Base-by-base conservation (phyloP, 2,888 invertebrate genomes). In the Incurvaria masculella region DNA sequence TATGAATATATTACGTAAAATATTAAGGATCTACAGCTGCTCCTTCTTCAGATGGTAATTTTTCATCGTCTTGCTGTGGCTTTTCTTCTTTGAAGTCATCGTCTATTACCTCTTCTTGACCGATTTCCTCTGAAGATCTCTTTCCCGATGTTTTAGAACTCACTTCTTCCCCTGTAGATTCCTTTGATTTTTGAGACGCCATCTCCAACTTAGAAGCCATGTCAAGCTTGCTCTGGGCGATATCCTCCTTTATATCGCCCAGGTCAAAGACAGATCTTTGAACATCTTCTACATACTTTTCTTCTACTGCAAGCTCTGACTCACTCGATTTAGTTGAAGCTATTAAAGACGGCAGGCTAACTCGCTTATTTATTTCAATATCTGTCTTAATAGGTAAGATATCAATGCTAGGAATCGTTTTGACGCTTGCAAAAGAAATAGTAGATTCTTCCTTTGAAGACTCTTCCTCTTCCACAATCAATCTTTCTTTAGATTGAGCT, bases 361-460 rank as follows among this genome's bases (percentile, higher is more conserved):
- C 69, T 56, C 66, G 69, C 2, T 57, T 53, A n/a, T 51, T 50
- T 1, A 65, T 14, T 2, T 57, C 58, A 18, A 52, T 53, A 23
- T 59, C 57, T 14, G 65, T 63, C 5, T 57, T 53, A 11, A 55
- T 52, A 4, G 72, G 67, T 5, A 74, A 48, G 1, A 76, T 49
- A 48, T 63, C 53, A 16, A 72, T 43, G 50, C 74, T 75, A 1
- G 76, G 78, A 14, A 78, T 57, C 0, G 76, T 76, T 46, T 63
- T 65, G 0, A 78, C 43, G 52, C 72, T 74, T 21, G 58, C 65
- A 38, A 65, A 48, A 42, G 68, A 62, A 2, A 16, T 38, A 4
- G 39, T 43, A 10, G 44, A 49, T 16, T 61, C 60, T 17, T 64
- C 64, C 51, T 56, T 58, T 2, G 65, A 59, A 42, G 46, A n/a